Conservation (phyloP, 2,888 invertebrate species). For the Pollenia labialis region DNA sequence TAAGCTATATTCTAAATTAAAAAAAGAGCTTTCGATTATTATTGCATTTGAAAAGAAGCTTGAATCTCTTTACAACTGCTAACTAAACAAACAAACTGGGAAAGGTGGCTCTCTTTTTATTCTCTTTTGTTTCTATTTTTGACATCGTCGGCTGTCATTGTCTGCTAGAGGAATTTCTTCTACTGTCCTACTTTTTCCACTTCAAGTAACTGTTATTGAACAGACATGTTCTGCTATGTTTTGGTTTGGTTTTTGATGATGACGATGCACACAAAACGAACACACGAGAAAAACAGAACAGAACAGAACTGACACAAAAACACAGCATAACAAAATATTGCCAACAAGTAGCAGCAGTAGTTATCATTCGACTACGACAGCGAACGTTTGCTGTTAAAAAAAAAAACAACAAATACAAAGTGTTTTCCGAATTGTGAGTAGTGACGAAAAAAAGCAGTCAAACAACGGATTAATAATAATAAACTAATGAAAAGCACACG, state of each 20-base stretch:
- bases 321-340: constrained; percentile 68
- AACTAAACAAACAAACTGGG: neutral
- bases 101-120: constrained; percentile 37
- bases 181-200: constrained; percentile 36
- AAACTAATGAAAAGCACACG: constrained; percentile 25
- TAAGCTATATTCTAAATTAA: constrained; percentile 10
- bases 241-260: constrained; percentile 14
- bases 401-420: constrained; percentile 51
- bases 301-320: constrained; percentile 50
- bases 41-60: neutral
- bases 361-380: constrained; percentile 68
- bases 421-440: neutral
- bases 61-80: constrained; percentile 19
- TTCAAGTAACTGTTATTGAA: constrained; percentile 45
- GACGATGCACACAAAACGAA: constrained; percentile 18
- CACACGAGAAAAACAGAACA: neutral
- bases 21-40: constrained; percentile 7
- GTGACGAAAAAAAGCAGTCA: neutral
- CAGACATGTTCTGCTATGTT: constrained; percentile 45
- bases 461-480: constrained; percentile 10
- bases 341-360: constrained; percentile 75
- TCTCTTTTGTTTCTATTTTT: constrained; percentile 7
- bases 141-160: constrained; percentile 9
- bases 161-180: constrained; percentile 18
- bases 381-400: constrained; percentile 66